Base-by-base conservation (phyloP, 2,113 vertebrate genomes). In the Ciconia maguari region DNA sequence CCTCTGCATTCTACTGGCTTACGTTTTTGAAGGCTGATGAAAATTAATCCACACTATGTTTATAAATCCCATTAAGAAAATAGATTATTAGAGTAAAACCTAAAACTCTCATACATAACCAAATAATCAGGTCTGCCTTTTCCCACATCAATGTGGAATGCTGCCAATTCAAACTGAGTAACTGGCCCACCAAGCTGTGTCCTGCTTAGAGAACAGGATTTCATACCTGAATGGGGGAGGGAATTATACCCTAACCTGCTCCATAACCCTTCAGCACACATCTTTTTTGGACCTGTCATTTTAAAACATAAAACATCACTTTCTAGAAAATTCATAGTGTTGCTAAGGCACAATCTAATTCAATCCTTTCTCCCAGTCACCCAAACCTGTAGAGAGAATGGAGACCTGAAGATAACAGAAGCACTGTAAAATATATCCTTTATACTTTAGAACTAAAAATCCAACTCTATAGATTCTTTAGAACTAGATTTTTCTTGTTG, bases 371-470 rank as follows among this genome's bases (percentile, higher is more conserved):
- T 96, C 75, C 36, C 68, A 38, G 71, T 34, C 84, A 92, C 82
- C 74, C 87, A 91, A 89, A 74, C 79, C 87, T 64, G 51, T 66
- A 80, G 49, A 95, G 62, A 94, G 71, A 95, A 91, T 24, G 82
- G n/a, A 97, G 82, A 61, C 64, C 54, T 69, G 51, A 89, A 94
- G 92, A 90, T 80, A 95, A 94, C 89, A 97, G 86, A 79, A 74
- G 65, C 58, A 21, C 85, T 91, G 41, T 83, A 74, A 90, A 95
- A 91, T 38, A 70, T 2, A 64, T 77, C 62, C 89, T 97, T 97
- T 93, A 85, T 86, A 80, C 29, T 71, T 86, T 60, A 20, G 20
- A 90, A 95, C 94, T 95, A 80, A 88, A 96, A 94, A 86, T 20
- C 93, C 82, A 97, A n/a, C 87, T 10, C 20, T 49, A 93, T 9